Percentiles rank a stretch among this genome's conserved stretches.
Evolutionary conservation across 2,888 invertebrate genomes (phyloP).

Genomic region (Drosophila paranaensis): DNA sequence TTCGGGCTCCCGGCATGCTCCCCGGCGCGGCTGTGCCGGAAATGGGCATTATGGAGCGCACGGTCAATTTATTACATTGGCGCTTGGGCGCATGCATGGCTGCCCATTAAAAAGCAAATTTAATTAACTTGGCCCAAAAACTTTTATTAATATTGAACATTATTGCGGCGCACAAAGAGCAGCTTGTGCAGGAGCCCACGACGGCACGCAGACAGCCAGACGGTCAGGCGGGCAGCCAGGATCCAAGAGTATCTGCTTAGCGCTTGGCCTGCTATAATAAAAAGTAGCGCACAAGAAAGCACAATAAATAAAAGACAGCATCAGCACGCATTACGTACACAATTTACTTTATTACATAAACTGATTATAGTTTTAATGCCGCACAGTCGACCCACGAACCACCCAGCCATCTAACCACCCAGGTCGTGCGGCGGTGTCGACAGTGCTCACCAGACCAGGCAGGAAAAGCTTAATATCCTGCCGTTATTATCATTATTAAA

Average conservation of each 20-base stretch:
- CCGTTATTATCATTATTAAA: constrained; percentile 81
- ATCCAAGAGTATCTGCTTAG: constrained; percentile 51
- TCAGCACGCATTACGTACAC: constrained; percentile 78
- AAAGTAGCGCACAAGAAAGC: constrained; percentile 74
- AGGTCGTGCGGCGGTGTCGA: constrained; percentile 18
- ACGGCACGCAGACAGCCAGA: not conserved
- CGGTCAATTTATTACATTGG: constrained; percentile 76
- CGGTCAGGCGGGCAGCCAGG: not conserved
- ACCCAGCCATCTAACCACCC: constrained; percentile 11
- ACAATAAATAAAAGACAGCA: constrained; percentile 78
- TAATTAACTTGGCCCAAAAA: constrained; percentile 78
- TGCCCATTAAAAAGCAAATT: constrained; percentile 78
- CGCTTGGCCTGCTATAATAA: constrained; percentile 68
- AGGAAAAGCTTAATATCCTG: constrained; percentile 80
- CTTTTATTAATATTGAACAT: constrained; percentile 79
- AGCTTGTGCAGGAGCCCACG: constrained; percentile 17
- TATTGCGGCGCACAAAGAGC: constrained; percentile 49
- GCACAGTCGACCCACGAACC: constrained; percentile 24
- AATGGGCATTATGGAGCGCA: constrained; percentile 60
- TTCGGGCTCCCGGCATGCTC: not conserved
- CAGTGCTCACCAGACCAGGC: constrained; percentile 48
- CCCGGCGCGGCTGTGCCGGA: constrained; percentile 20
- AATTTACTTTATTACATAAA: constrained; percentile 80
- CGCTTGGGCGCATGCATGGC: constrained; percentile 71
- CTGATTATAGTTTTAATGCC: constrained; percentile 80